Conservation (phyloP, 2,113 vertebrate genomes). For the Python bivittatus region DNA sequence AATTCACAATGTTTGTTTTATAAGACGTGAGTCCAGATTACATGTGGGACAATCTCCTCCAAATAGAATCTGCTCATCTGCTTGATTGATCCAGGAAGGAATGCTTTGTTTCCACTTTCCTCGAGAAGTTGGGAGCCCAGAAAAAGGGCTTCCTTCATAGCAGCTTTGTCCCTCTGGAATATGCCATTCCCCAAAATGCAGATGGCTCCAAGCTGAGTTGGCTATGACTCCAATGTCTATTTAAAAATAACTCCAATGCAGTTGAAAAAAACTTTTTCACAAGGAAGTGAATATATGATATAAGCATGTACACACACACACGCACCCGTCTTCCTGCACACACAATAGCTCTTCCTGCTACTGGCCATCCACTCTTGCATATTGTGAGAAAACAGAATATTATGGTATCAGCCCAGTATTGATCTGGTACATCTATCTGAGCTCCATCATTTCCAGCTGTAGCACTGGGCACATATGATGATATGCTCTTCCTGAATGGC, state of each 20-base stretch:
- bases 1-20: no score
- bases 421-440: not conserved
- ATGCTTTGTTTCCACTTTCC: not conserved
- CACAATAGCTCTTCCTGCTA: not conserved
- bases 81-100: not conserved
- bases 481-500: not conserved
- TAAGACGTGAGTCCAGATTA: no score
- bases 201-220: not conserved
- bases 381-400: not conserved
- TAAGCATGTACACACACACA: not conserved
- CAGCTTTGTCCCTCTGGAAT: not conserved
- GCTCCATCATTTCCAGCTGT: not conserved
- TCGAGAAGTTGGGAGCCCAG: no score
- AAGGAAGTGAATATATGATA: not conserved
- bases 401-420: not conserved
- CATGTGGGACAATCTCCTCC: no score
- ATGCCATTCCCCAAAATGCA: not conserved
- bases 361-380: not conserved
- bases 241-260: not conserved
- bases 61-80: no score
- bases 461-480: not conserved
- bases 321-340: not conserved
- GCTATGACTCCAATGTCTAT: not conserved
- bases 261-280: not conserved
- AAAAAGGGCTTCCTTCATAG: no score